Conservation (phyloP, 2,888 invertebrate species). For the Omphaloscelis lunosa region DNA sequence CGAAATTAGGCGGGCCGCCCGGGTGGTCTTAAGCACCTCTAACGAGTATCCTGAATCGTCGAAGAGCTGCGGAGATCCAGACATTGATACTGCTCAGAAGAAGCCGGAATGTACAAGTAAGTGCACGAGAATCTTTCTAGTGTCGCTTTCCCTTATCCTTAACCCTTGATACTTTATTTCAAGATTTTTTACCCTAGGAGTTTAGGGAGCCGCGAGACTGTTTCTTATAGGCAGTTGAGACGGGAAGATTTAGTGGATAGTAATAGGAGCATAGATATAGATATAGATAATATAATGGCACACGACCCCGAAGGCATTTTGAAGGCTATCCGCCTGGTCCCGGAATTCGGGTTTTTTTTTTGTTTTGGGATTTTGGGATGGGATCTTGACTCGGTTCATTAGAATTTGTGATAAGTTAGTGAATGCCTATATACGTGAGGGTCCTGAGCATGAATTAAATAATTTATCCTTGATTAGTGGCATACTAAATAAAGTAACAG, state of each 20-base stretch:
- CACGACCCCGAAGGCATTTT: neutral
- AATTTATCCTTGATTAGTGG: neutral
- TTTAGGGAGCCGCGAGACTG: neutral
- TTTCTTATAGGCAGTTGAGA: conserved; percentile 1
- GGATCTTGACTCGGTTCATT: neutral
- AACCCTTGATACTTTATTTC: neutral
- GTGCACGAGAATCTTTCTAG: conserved; percentile 1
- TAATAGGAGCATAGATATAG: neutral
- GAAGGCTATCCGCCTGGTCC: neutral
- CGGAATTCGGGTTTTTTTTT: no score
- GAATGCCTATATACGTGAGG: neutral
- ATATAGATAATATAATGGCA: neutral
- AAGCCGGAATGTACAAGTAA: neutral
- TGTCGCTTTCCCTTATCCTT: conserved; percentile 1
- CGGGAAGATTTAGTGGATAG: neutral
- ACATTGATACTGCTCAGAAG: neutral
- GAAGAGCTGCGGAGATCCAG: conserved; percentile 4
- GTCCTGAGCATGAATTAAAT: neutral
- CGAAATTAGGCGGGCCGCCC: neutral
- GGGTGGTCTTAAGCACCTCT: neutral
- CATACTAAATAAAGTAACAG: neutral
- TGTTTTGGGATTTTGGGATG: no score
- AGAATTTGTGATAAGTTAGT: neutral
- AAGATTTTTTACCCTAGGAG: conserved; percentile 1
- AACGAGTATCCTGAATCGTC: neutral